Evolutionary conservation across 1,140 invertebrate genomes (phyloP).

Genomic region (Littorina saxatilis): DNA sequence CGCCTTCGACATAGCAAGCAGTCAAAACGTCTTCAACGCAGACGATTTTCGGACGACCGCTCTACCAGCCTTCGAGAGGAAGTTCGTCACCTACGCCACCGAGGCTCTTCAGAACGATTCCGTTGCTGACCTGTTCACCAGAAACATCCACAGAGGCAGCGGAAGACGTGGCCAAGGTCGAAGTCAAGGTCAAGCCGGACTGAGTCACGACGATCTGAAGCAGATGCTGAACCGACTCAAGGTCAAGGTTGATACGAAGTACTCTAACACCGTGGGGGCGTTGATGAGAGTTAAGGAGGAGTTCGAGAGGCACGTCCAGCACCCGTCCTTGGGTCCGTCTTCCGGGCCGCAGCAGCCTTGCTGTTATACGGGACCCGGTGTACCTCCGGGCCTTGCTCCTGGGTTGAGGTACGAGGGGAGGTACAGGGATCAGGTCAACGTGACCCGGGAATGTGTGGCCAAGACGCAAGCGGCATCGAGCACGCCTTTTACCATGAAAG

Average conservation of each 20-base stretch:
- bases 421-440: conserved; percentile 12
- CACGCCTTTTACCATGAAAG: not conserved
- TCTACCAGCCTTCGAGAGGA: not conserved
- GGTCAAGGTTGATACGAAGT: conserved; percentile 9
- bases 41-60: not conserved
- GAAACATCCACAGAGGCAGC: conserved; percentile 6
- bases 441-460: conserved; percentile 1
- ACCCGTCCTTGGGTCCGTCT: not conserved
- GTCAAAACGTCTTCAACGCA: not conserved
- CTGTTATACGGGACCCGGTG: not conserved
- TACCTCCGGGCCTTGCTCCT: not conserved
- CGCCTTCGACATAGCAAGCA: too few species aligned
- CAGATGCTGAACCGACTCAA: not conserved
- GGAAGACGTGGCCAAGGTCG: not conserved
- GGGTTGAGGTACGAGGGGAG: not conserved
- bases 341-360: not conserved
- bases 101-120: conserved; percentile 3
- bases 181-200: not conserved
- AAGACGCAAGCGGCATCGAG: not conserved
- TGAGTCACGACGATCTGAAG: not conserved
- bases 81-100: not conserved
- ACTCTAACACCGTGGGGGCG: not conserved
- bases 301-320: not conserved
- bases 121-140: not conserved
- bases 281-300: conserved; percentile 1